Evolutionary conservation across 2,888 invertebrate genomes (phyloP), one percentile per base, ranked within the genome.

Genomic region (Adela reaumurella): DNA sequence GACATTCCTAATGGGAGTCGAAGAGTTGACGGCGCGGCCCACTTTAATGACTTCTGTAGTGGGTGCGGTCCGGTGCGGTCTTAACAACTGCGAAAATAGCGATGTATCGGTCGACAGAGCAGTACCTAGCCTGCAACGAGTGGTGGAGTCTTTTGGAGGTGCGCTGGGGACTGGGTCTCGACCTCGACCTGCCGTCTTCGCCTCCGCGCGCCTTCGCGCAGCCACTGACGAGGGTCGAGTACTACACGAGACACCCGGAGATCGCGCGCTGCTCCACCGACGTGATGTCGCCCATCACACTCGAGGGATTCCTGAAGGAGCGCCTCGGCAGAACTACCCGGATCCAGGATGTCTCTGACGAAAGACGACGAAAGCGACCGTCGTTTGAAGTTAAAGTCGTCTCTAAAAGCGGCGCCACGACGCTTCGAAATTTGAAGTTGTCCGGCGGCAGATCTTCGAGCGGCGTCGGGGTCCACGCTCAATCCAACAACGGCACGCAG

Each of bases 261-360:
- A 74, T 78, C 62, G 67, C 69, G 1, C 62, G 76, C 59, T 77
- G 78, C 54, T 76, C 76, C 58, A 77, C 77, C 0, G 78, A 78
- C 48, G 78, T 76, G 24, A 77, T 77, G 53, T 69, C 62, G 50
- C 66, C 74, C 1, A 52, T 74, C 41, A 70, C 68, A 46, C 53
- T 76, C 6, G 64, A 58, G 24, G 76, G 74, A 28, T 77, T 77
- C 35, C 14, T 35, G 11, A 35, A 35, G 35, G 14, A 35, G 35
- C 6, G 14, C 6, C 35, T 35, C 11, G 35, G 14, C 3, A 35
- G 35, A 14, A 4, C 14, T 3, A 11, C 35, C 11, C 3, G 11
- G 11, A 35, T 35, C n/a, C n/a, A n/a, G n/a, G n/a, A n/a, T n/a
- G n/a, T n/a, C n/a, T n/a, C n/a, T n/a, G n/a, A n/a, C n/a, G n/a